Evolutionary conservation across 2,113 vertebrate species (phyloP).

Genomic region (Myxocyprinus asiaticus): DNA sequence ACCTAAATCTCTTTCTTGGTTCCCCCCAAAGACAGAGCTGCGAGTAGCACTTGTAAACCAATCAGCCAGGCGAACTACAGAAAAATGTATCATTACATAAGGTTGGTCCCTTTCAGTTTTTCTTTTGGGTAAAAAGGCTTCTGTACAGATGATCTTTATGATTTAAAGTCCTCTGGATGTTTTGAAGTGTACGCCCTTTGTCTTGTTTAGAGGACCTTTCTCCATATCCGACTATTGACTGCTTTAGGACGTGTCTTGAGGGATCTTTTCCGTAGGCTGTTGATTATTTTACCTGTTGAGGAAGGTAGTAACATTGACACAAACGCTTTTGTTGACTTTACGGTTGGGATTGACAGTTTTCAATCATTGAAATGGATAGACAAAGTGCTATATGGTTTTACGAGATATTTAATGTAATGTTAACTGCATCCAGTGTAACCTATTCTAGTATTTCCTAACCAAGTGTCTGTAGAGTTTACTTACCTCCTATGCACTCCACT

Average conservation of each 20-base stretch:
- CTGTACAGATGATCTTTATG: constrained; percentile 71
- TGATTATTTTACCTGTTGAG: constrained; percentile 77
- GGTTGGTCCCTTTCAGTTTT: constrained; percentile 77
- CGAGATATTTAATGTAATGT: no score
- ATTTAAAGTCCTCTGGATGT: constrained; percentile 71
- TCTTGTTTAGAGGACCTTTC: constrained; percentile 78
- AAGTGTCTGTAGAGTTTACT: no score
- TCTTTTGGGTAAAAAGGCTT: constrained; percentile 78
- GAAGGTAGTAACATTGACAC: constrained; percentile 29
- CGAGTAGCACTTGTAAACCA: no score
- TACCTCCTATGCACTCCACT: constrained; percentile 83
- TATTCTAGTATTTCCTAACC: no score
- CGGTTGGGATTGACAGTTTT: background rate
- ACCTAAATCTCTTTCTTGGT: no score
- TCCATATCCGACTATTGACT: constrained; percentile 67
- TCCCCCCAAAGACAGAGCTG: no score
- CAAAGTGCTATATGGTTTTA: no score
- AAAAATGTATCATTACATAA: constrained; percentile 84
- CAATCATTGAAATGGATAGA: no score
- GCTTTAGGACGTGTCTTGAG: constrained; percentile 73
- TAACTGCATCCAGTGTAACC: no score
- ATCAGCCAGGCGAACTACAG: constrained; percentile 41
- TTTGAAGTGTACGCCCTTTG: constrained; percentile 66
- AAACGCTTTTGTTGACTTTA: constrained; percentile 54
- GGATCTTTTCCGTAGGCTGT: constrained; percentile 85